Conservation (phyloP, 2,888 invertebrate genomes). For the Lochmaea capreae region DNA sequence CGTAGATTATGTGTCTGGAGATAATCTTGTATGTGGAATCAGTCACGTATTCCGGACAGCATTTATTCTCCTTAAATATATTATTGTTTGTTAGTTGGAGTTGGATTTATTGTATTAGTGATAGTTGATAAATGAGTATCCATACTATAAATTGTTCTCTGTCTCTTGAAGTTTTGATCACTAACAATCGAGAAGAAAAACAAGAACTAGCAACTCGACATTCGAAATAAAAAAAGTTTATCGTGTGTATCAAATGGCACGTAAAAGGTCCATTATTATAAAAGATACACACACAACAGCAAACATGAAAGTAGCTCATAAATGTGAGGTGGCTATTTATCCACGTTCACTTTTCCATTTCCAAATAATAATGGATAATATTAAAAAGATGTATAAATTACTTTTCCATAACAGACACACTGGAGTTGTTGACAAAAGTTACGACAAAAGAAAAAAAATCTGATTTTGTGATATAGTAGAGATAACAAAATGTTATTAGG, state of each 20-base stretch:
- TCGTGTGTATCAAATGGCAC: slow-evolving; percentile 43
- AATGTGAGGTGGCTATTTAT: slow-evolving; percentile 42
- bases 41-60: background rate
- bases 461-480: background rate
- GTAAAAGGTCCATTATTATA: slow-evolving; percentile 44
- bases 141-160: slow-evolving; percentile 27
- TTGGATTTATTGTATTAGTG: slow-evolving; percentile 19
- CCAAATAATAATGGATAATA: slow-evolving; percentile 36
- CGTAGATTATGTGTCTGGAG: too few species aligned
- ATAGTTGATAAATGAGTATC: slow-evolving; percentile 32
- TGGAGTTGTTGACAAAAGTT: background rate
- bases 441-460: background rate
- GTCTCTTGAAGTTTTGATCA: slow-evolving; percentile 27
- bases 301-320: slow-evolving; percentile 36
- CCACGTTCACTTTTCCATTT: slow-evolving; percentile 31
- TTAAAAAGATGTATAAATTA: background rate
- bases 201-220: slow-evolving; percentile 26
- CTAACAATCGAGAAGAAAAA: slow-evolving; percentile 27
- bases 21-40: slow-evolving; percentile 6
- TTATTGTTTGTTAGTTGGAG: slow-evolving; percentile 20
- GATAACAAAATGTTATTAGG: background rate
- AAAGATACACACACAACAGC: slow-evolving; percentile 34
- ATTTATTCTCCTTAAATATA: background rate
- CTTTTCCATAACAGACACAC: background rate
- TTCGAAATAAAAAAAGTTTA: slow-evolving; percentile 40